phyloP scores from a whole-genome alignment of 1,140 invertebrate species.

The Hylaeus anthracinus region DNA sequence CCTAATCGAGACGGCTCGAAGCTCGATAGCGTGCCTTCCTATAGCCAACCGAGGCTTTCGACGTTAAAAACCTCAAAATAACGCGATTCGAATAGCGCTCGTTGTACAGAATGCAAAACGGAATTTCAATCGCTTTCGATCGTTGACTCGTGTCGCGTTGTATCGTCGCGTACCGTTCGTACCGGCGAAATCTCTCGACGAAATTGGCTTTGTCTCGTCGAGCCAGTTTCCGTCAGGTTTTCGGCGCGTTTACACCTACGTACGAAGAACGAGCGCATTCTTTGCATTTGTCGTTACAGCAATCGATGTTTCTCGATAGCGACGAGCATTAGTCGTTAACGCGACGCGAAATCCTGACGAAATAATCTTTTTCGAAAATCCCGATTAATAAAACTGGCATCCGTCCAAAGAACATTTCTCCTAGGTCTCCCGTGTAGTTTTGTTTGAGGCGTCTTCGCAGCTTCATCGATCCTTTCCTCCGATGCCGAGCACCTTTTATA shows the following conservation, averaged over 20 bases:
- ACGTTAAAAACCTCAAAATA: background rate
- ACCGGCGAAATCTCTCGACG: background rate
- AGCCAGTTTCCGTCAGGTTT: background rate
- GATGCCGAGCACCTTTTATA: conserved; percentile 1
- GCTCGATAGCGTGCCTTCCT: background rate
- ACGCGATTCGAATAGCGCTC: background rate
- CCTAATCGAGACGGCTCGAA: conserved; percentile 16
- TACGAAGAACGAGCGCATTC: too few species aligned
- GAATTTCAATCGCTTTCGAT: background rate
- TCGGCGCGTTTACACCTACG: background rate
- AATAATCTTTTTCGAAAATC: too few species aligned
- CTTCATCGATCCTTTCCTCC: conserved; percentile 32
- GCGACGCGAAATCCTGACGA: too few species aligned
- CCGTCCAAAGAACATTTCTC: too few species aligned
- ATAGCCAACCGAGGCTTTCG: background rate
- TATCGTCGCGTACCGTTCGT: background rate
- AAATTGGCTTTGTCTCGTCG: background rate
- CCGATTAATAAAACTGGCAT: too few species aligned
- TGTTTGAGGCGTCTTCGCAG: background rate
- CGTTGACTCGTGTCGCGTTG: background rate
- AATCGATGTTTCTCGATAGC: too few species aligned
- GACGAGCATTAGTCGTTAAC: too few species aligned
- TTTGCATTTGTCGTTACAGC: too few species aligned
- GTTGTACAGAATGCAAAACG: background rate
- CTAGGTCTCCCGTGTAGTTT: background rate